Conservation (phyloP, 2,113 vertebrate genomes). For the Thinocorus orbignyianus region DNA sequence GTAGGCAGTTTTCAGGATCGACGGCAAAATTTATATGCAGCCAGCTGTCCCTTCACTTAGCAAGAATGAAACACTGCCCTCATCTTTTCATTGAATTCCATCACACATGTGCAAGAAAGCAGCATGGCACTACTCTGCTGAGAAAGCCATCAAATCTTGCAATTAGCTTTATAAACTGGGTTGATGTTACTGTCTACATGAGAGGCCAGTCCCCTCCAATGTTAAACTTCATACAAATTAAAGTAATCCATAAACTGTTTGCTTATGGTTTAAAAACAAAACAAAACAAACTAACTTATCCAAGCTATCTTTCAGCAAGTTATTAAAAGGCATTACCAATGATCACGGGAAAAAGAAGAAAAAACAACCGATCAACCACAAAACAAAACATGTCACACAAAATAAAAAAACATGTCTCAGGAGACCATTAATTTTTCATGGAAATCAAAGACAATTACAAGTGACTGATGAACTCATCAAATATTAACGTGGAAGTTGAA, state of each 20-base stretch:
- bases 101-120: not conserved
- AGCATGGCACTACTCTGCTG: not conserved
- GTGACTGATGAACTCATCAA: conserved; percentile 63
- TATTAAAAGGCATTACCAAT: not conserved
- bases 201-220: not conserved
- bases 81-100: not conserved
- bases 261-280: not conserved
- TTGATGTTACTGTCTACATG: not conserved
- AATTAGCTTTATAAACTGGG: not conserved
- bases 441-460: conserved; percentile 73
- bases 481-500: conserved; percentile 71
- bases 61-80: not conserved
- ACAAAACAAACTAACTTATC: not conserved
- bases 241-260: not conserved
- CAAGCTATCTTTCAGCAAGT: not conserved
- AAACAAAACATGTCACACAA: not conserved
- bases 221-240: not conserved
- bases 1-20: not conserved
- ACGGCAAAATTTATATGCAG: not conserved
- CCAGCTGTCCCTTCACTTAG: not conserved
- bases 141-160: not conserved
- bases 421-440: conserved; percentile 61
- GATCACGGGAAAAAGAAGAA: not conserved
- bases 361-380: not conserved
- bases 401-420: not conserved